Conservation (phyloP, 2,113 vertebrate genomes). For the Tragelaphus scriptus region DNA sequence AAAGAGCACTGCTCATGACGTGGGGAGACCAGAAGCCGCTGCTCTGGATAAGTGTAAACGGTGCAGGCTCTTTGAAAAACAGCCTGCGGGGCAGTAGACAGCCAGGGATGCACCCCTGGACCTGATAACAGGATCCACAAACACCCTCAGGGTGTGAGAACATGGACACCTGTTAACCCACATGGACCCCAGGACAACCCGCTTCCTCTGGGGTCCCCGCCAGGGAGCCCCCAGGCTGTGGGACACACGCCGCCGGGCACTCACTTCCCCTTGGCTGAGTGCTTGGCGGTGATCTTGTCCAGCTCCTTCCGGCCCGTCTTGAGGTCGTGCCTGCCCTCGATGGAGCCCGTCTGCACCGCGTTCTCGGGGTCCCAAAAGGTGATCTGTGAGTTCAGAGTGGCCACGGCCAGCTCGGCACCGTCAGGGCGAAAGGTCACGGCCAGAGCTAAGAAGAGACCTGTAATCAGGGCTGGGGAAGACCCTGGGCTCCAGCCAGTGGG, state of each 20-base stretch:
- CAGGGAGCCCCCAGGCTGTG: not conserved
- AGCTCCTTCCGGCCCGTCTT: slow-evolving; percentile 92
- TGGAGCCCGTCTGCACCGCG: slow-evolving; percentile 85
- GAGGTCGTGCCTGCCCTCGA: slow-evolving; percentile 92
- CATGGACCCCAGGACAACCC: not conserved
- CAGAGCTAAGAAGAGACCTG: slow-evolving; percentile 77
- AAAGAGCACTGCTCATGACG: fast-evolving
- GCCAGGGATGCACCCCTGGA: fast-evolving
- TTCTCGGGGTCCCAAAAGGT: slow-evolving; percentile 92
- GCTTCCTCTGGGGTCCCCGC: not conserved
- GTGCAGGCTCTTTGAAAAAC: not conserved
- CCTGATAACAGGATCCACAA: fast-evolving
- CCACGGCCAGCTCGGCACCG: slow-evolving; percentile 91
- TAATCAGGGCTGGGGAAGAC: no score
- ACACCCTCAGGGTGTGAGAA: fast-evolving
- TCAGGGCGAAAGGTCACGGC: slow-evolving; percentile 90
- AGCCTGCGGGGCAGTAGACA: fast-evolving
- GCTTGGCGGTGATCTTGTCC: slow-evolving; percentile 95
- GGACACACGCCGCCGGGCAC: slow-evolving; percentile 50
- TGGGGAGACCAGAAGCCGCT: fast-evolving
- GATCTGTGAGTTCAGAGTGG: slow-evolving; percentile 91
- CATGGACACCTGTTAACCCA: not conserved
- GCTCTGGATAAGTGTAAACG: fast-evolving
- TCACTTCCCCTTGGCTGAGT: slow-evolving; percentile 94
- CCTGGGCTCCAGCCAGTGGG: fast-evolving